A percentile compares a stretch with the other conserved stretches of the same genome.
Conservation (phyloP, 2,888 invertebrate genomes). For the Eutolmus rufibarbis region DNA sequence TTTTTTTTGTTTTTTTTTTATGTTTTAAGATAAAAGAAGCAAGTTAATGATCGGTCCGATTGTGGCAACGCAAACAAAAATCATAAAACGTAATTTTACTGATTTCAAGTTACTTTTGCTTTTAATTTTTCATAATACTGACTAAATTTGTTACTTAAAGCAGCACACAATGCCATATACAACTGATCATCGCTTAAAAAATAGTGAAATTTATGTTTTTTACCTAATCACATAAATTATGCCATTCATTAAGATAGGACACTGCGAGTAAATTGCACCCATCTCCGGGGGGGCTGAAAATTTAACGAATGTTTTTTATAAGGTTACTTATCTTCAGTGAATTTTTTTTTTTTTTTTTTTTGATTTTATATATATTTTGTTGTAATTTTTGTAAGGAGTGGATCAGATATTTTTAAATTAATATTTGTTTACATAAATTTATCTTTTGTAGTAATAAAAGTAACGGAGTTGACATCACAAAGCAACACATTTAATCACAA, state of each 20-base stretch:
- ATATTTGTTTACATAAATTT: conserved; percentile 42
- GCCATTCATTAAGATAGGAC: conserved; percentile 63
- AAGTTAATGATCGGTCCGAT: not conserved
- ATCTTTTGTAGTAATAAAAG: conserved; percentile 44
- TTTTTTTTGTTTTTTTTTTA: not conserved
- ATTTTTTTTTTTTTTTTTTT: not conserved
- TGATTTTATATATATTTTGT: not conserved
- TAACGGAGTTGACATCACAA: conserved; percentile 48
- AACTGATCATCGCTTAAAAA: conserved; percentile 38
- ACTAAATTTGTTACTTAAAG: conserved; percentile 36
- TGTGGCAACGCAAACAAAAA: conserved; percentile 28
- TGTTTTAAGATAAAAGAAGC: not conserved
- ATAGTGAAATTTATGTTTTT: conserved; percentile 49
- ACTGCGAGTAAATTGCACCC: conserved; percentile 62
- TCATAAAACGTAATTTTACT: conserved; percentile 9
- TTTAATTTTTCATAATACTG: not conserved
- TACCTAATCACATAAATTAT: conserved; percentile 64
- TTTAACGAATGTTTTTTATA: conserved; percentile 51
- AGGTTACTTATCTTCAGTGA: conserved; percentile 42
- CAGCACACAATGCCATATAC: conserved; percentile 47
- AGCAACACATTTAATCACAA: conserved; percentile 27
- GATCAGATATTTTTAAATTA: not conserved
- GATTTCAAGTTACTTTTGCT: conserved; percentile 5
- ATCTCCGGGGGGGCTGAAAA: conserved; percentile 61
- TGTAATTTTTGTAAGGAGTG: not conserved